Percentiles rank a stretch among this genome's conserved stretches.
Conservation (phyloP, 2,797 vertebrate genomes). For the Erethizon dorsatum region DNA sequence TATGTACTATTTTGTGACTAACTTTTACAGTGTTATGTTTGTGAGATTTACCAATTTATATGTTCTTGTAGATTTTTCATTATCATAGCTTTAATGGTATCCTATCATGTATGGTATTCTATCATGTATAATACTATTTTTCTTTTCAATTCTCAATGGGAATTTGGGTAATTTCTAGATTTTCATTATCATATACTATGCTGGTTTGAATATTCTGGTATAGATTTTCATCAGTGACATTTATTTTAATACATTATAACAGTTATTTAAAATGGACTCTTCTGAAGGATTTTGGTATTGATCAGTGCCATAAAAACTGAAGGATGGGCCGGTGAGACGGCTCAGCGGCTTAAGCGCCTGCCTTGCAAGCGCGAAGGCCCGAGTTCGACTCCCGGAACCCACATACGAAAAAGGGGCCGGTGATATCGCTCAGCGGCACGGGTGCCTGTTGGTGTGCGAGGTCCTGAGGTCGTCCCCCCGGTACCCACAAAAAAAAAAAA, state of each 20-base stretch:
- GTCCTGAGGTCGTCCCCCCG: no score
- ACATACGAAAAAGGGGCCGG: no score
- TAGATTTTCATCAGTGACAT: not conserved
- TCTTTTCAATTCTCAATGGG: not conserved
- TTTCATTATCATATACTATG: not conserved
- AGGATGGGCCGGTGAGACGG: no score
- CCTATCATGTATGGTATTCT: not conserved
- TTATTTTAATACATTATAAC: slow-evolving; percentile 19
- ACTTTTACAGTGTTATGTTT: not conserved
- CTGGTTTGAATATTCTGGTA: not conserved
- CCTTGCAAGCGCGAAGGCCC: no score
- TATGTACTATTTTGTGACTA: not conserved
- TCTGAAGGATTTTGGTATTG: not conserved
- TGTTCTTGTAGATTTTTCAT: not conserved
- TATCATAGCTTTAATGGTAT: not conserved
- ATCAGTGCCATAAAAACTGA: not conserved
- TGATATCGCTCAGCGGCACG: no score
- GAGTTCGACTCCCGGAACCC: no score
- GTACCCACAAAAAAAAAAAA: no score
- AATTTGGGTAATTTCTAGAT: not conserved
- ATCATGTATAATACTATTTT: not conserved
- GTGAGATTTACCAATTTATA: not conserved
- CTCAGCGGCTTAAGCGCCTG: no score
- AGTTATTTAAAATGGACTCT: slow-evolving; percentile 15
- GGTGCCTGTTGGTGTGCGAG: no score